phyloP scores from a whole-genome alignment of 2,113 vertebrate genomes.

The Strix aluco region DNA sequence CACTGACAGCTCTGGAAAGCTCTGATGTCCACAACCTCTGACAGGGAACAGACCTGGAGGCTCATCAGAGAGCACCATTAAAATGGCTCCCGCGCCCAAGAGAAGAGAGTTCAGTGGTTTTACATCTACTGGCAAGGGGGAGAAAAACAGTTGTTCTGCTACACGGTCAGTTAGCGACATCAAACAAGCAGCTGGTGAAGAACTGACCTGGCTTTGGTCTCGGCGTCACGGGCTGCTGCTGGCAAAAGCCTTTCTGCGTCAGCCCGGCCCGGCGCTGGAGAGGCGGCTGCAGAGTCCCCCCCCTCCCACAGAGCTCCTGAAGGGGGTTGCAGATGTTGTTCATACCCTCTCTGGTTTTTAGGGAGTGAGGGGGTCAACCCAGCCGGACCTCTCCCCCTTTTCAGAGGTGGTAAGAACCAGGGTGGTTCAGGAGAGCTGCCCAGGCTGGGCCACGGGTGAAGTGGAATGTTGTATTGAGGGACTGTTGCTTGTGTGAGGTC shows the following conservation, averaged over 20 bases:
- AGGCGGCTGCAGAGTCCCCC: too few relatives aligned
- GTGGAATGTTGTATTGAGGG: fast-evolving
- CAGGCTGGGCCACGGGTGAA: not conserved
- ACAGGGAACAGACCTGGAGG: not conserved
- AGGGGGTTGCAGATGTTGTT: not conserved
- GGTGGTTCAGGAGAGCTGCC: not conserved
- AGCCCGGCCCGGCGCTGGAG: not conserved
- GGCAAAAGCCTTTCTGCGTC: not conserved
- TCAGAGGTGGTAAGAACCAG: not conserved
- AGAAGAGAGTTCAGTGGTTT: not conserved
- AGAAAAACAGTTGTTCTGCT: not conserved
- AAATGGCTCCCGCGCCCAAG: not conserved
- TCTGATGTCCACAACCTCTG: not conserved
- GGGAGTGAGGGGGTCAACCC: not conserved
- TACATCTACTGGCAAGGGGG: not conserved
- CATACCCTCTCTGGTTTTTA: not conserved
- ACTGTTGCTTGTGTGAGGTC: not conserved
- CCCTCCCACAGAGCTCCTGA: not conserved
- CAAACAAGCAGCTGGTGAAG: slow-evolving; percentile 6
- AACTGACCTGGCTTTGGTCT: not conserved
- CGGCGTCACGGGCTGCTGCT: not conserved
- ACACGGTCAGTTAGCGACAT: not conserved
- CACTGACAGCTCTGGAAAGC: not conserved
- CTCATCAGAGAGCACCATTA: not conserved
- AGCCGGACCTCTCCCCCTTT: not conserved